Conservation (phyloP, 2,113 vertebrate species). For the Fregetta grallaria region DNA sequence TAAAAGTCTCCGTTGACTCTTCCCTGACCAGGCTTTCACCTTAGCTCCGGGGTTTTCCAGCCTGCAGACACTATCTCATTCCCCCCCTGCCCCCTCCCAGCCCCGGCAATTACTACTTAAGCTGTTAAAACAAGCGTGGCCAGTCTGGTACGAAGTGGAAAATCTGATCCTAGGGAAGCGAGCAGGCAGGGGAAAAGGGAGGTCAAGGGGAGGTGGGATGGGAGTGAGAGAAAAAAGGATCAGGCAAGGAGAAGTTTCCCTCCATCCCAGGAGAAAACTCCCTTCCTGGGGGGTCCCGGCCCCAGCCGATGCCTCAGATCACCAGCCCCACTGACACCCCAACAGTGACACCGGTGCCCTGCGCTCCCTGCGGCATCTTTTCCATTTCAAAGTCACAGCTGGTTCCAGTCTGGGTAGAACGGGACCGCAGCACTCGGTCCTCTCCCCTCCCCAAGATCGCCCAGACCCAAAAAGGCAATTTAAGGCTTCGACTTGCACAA, state of each 20-base stretch:
- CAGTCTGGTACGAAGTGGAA: slow-evolving; percentile 58
- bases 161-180: slow-evolving; percentile 45
- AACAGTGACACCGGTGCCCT: rapidly evolving
- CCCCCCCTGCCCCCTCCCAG: slow-evolving; percentile 32
- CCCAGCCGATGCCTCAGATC: rapidly evolving
- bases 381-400: neutral
- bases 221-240: neutral
- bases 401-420: neutral
- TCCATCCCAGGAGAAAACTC: neutral
- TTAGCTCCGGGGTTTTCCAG: slow-evolving; percentile 21
- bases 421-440: rapidly evolving
- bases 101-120: slow-evolving; percentile 45
- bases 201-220: slow-evolving; percentile 47
- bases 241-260: neutral
- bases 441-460: rapidly evolving
- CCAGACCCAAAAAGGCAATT: neutral
- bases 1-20: neutral
- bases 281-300: neutral
- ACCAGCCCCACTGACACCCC: rapidly evolving
- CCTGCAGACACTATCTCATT: slow-evolving; percentile 55
- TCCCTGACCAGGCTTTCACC: slow-evolving; percentile 50
- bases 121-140: slow-evolving; percentile 67
- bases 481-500: neutral
- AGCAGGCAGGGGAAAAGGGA: slow-evolving; percentile 14
- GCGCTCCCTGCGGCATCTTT: neutral